Conservation (phyloP, 2,888 invertebrate genomes). For the Xestia sexstrigata region DNA sequence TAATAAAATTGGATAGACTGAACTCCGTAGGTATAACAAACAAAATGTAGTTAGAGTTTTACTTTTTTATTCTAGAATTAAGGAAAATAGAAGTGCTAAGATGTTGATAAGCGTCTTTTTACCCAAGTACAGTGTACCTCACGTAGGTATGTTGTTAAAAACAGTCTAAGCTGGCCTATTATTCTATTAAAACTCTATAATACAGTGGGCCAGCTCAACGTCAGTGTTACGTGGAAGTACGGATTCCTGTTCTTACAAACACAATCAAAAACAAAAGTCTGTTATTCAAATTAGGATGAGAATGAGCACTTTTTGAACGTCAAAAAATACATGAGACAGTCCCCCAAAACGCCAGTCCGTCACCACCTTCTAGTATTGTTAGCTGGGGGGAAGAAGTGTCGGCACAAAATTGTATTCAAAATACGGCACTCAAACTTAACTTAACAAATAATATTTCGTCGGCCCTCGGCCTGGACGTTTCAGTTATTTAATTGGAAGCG, state of each 20-base stretch:
- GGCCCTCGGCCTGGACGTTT: neutral
- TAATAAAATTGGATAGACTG: neutral
- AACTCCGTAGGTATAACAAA: neutral
- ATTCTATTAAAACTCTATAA: neutral
- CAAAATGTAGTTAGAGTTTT: neutral
- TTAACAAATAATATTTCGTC: neutral
- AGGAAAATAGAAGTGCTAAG: neutral
- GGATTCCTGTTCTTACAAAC: neutral
- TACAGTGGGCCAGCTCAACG: neutral
- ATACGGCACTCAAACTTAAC: neutral
- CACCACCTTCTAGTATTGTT: neutral
- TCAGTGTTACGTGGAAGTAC: neutral
- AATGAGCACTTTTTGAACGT: neutral
- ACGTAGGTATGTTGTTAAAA: neutral
- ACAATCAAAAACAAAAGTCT: neutral
- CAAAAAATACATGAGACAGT: neutral
- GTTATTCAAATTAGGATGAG: neutral
- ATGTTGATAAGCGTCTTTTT: neutral
- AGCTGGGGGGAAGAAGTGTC: neutral
- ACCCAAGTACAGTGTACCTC: neutral
- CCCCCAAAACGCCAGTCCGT: neutral
- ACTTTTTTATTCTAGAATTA: neutral
- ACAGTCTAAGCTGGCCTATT: neutral
- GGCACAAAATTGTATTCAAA: neutral
- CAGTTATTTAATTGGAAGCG: slow-evolving; percentile 31